Percentiles rank a stretch among this genome's conserved stretches.
phyloP scores from a whole-genome alignment of 2,888 invertebrate species.

The Empis livida region DNA sequence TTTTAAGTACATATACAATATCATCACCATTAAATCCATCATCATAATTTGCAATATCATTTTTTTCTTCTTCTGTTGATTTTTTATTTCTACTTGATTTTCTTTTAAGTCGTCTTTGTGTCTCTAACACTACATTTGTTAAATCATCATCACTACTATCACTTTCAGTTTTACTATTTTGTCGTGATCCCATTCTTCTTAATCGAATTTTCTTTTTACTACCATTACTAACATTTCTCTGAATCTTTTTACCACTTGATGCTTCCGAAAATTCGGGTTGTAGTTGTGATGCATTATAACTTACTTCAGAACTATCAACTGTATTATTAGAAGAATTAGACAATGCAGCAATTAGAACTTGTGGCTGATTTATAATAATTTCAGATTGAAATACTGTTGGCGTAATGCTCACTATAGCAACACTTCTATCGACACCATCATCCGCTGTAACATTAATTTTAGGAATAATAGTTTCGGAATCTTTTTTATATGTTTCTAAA shows the following conservation, averaged over 20 bases:
- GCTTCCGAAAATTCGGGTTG: background rate
- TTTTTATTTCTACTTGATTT: slow-evolving; percentile 26
- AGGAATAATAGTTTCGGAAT: slow-evolving; percentile 18
- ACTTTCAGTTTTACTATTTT: slow-evolving; percentile 36
- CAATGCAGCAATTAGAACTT: background rate
- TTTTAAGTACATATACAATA: slow-evolving; percentile 30
- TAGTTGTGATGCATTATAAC: background rate
- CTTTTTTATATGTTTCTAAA: slow-evolving; percentile 5
- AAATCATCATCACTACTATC: slow-evolving; percentile 32
- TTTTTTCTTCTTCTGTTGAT: slow-evolving; percentile 15
- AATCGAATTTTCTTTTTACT: slow-evolving; percentile 27
- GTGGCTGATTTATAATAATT: slow-evolving; percentile 10
- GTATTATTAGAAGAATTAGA: background rate
- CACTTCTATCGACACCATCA: slow-evolving; percentile 16
- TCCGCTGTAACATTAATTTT: slow-evolving; percentile 31
- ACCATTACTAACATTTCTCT: slow-evolving; percentile 15
- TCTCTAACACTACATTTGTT: slow-evolving; percentile 24
- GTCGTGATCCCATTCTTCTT: slow-evolving; percentile 33
- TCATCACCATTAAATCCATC: slow-evolving; percentile 23
- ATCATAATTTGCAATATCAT: slow-evolving; percentile 26
- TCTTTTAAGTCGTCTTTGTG: slow-evolving; percentile 32
- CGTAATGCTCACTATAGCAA: slow-evolving; percentile 11
- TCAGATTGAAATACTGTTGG: slow-evolving; percentile 11
- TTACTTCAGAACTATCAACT: background rate
- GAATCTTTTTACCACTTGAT: slow-evolving; percentile 3